Percentiles rank a stretch among this genome's conserved stretches.
Evolutionary conservation across 1,140 invertebrate species (phyloP).

Genomic region (Drosophila kepulauana): DNA sequence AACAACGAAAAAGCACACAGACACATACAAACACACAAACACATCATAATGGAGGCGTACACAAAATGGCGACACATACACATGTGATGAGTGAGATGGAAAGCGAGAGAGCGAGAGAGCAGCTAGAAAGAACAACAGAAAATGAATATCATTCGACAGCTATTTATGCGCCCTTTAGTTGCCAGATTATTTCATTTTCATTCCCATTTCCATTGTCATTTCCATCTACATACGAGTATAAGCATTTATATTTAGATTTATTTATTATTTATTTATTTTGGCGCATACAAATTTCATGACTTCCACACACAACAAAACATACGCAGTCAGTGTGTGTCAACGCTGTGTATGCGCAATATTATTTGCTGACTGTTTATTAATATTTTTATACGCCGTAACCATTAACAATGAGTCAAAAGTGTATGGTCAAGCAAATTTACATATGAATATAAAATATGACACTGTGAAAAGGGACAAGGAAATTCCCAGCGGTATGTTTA

Average conservation of each 20-base stretch:
- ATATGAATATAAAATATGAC: constrained; percentile 1
- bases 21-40: constrained; percentile 46
- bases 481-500: background rate
- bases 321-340: constrained; percentile 48
- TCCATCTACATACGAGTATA: constrained; percentile 42
- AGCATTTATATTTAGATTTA: constrained; percentile 61
- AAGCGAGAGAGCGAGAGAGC: background rate
- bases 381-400: background rate
- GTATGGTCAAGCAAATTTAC: constrained; percentile 9
- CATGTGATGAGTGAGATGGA: background rate
- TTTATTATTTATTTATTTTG: constrained; percentile 75
- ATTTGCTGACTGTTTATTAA: constrained; percentile 60
- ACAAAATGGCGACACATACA: constrained; percentile 55
- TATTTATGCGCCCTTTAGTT: constrained; percentile 81
- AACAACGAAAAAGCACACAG: constrained; percentile 7
- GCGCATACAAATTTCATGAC: constrained; percentile 38
- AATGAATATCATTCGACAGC: constrained; percentile 75
- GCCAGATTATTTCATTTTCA: constrained; percentile 81
- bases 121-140: constrained; percentile 36
- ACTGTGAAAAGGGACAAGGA: background rate
- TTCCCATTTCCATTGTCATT: constrained; percentile 66
- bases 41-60: background rate
- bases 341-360: constrained; percentile 65
- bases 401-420: constrained; percentile 19
- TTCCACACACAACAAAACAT: constrained; percentile 23